phyloP scores from a whole-genome alignment of 2,888 invertebrate species.

The Eupithecia centaureata region DNA sequence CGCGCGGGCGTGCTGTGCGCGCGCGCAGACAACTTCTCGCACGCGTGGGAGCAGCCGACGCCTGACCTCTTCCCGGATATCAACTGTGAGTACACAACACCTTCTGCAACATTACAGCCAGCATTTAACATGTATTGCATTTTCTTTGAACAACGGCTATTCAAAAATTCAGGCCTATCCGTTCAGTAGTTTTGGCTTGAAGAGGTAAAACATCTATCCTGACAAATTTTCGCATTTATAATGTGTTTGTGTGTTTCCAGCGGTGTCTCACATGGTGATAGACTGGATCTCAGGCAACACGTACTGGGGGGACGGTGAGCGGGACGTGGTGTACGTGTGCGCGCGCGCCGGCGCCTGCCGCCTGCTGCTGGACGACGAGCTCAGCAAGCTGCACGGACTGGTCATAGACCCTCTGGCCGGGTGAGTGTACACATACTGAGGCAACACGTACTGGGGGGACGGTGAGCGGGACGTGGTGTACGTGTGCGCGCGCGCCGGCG shows the following conservation, averaged over 20 bases:
- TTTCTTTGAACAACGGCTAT: too few relatives aligned
- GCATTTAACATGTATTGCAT: not conserved
- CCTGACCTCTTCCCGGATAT: conserved; percentile 86
- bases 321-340: conserved; percentile 89
- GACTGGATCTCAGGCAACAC: conserved; percentile 95
- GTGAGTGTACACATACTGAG: too few relatives aligned
- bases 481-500: too few relatives aligned
- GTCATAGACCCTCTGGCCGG: conserved; percentile 87
- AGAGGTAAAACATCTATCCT: too few relatives aligned
- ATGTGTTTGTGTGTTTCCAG: conserved; percentile 63
- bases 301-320: conserved; percentile 90
- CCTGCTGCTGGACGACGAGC: conserved; percentile 86
- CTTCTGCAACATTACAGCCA: not conserved
- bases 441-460: too few relatives aligned
- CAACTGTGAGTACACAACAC: conserved; percentile 78
- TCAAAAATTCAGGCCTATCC: too few relatives aligned
- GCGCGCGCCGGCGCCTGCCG: conserved; percentile 86
- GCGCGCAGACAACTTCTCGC: conserved; percentile 85
- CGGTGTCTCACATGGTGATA: conserved; percentile 88
- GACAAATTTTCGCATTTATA: too few relatives aligned
- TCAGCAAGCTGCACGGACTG: conserved; percentile 88
- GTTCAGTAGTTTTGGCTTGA: too few relatives aligned
- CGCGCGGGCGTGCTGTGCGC: conserved; percentile 85
- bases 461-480: too few relatives aligned
- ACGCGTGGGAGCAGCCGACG: conserved; percentile 83